Conservation (phyloP, 2,888 invertebrate species). For the Lordiphosa fenestrarum region DNA sequence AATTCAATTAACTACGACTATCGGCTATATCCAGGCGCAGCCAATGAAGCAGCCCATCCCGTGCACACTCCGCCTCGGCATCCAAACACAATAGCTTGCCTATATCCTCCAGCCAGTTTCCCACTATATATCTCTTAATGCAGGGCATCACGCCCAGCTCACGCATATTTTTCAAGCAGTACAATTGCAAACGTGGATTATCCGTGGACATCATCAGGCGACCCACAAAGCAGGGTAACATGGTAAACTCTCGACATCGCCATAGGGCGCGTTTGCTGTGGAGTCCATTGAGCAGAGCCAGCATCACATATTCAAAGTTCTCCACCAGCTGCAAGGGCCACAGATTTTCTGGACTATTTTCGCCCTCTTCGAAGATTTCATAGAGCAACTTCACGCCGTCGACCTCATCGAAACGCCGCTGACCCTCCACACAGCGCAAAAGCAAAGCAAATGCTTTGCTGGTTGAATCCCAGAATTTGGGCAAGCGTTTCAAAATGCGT, state of each 20-base stretch:
- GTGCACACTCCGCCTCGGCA: constrained; percentile 51
- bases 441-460: constrained; percentile 77
- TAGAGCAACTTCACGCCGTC: constrained; percentile 69
- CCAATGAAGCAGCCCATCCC: constrained; percentile 63
- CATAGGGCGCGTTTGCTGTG: constrained; percentile 68
- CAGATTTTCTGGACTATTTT: neutral
- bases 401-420: constrained; percentile 57
- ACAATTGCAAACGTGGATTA: constrained; percentile 68
- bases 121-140: constrained; percentile 71
- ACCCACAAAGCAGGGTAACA: constrained; percentile 65
- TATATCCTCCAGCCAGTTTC: constrained; percentile 60
- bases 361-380: constrained; percentile 43
- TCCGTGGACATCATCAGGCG: constrained; percentile 41
- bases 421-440: constrained; percentile 72
- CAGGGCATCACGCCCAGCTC: constrained; percentile 76
- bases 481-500: constrained; percentile 49
- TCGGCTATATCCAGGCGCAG: constrained; percentile 65
- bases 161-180: constrained; percentile 70
- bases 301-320: constrained; percentile 56
- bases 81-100: constrained; percentile 49
- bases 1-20: constrained; percentile 24
- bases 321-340: constrained; percentile 27
- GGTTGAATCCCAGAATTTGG: constrained; percentile 57
- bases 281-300: constrained; percentile 69
- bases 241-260: constrained; percentile 73